phyloP scores from a whole-genome alignment of 2,888 invertebrate species.

The Caenorhabditis panamensis region DNA sequence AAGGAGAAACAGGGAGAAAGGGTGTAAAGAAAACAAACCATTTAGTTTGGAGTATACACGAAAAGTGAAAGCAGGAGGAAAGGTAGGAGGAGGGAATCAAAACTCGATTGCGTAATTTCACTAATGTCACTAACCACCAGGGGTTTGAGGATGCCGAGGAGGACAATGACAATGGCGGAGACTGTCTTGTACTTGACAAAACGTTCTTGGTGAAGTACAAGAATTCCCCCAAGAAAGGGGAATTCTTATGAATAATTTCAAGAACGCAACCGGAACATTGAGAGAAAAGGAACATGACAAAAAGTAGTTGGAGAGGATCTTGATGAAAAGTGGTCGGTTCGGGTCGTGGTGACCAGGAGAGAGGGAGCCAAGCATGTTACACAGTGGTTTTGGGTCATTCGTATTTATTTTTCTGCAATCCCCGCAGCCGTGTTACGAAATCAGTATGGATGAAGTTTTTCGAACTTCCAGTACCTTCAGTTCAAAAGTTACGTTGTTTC shows the following conservation, averaged over 20 bases:
- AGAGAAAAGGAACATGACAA: not conserved
- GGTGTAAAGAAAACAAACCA: slow-evolving; percentile 58
- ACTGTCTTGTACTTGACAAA: no score
- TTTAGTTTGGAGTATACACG: slow-evolving; percentile 55
- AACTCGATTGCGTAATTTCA: slow-evolving; percentile 57
- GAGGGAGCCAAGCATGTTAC: slow-evolving; percentile 35
- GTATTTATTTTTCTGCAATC: slow-evolving; percentile 33
- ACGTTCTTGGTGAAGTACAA: no score
- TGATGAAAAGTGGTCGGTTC: not conserved
- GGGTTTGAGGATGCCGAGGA: slow-evolving; percentile 52
- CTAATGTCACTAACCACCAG: slow-evolving; percentile 31
- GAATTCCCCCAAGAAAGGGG: no score
- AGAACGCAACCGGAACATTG: no score
- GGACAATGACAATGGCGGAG: no score
- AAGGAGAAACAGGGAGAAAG: slow-evolving; percentile 23
- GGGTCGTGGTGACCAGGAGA: not conserved
- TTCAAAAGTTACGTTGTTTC: no score
- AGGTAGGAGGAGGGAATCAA: slow-evolving; percentile 39
- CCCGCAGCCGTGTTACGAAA: not conserved
- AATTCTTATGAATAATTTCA: no score
- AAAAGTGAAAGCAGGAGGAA: slow-evolving; percentile 47
- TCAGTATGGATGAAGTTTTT: no score
- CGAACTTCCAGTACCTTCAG: no score
- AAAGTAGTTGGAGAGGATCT: not conserved
- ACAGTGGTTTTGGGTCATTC: slow-evolving; percentile 52